Conservation (phyloP, 2,797 vertebrate species). For the Falco rusticolus region DNA sequence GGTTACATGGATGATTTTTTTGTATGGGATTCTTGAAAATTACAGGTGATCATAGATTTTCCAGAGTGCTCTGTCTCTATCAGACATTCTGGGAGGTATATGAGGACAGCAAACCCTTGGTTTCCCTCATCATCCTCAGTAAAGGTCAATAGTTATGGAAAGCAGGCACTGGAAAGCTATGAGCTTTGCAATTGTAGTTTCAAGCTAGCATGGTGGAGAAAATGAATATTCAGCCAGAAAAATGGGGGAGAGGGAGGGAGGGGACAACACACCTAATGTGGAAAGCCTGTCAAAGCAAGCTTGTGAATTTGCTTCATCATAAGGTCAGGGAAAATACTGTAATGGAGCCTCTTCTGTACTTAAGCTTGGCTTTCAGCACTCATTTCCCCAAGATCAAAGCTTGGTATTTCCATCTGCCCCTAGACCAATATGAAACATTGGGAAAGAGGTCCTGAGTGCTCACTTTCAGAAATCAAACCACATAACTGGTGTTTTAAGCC, state of each 20-base stretch:
- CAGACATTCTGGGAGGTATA: neutral
- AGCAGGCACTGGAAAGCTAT: neutral
- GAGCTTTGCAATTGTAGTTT: neutral
- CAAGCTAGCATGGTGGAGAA: neutral
- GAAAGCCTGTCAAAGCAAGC: neutral
- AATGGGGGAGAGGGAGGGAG: neutral
- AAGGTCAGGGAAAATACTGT: neutral
- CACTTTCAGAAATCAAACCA: neutral
- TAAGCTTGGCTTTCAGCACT: neutral
- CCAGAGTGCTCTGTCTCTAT: neutral
- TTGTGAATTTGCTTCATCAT: neutral
- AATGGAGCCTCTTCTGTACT: neutral
- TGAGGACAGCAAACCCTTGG: neutral
- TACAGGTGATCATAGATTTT: neutral
- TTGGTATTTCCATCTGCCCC: neutral
- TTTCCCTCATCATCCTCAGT: neutral
- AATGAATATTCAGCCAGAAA: neutral
- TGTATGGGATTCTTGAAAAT: neutral
- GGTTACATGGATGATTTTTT: neutral
- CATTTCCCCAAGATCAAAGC: neutral
- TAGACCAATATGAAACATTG: neutral
- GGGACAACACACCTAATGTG: neutral
- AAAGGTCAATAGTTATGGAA: neutral
- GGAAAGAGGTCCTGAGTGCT: neutral
- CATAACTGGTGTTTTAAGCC: neutral